phyloP scores from a whole-genome alignment of 2,888 invertebrate species.

The Luffia ferchaultella region DNA sequence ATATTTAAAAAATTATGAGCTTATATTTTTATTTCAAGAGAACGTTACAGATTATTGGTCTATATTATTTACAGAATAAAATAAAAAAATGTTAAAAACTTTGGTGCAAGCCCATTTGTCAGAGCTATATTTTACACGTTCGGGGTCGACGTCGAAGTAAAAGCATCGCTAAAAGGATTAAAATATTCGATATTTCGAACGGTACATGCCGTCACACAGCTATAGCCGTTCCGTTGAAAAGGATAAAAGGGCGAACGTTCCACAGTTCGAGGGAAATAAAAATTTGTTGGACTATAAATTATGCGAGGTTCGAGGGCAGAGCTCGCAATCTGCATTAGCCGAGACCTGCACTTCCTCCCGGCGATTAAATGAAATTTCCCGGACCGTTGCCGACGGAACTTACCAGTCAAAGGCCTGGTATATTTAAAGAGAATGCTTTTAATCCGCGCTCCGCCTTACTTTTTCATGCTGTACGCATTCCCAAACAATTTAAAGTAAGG shows the following conservation, averaged over 20 bases:
- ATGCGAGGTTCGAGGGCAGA: conserved; percentile 40
- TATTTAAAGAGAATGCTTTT: conserved; percentile 55
- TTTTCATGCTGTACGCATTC: neutral
- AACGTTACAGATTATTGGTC: too few species aligned
- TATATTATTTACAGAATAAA: too few species aligned
- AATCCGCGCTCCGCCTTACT: conserved; percentile 30
- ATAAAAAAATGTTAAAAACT: too few species aligned
- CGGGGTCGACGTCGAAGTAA: too few species aligned
- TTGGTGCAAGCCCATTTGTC: too few species aligned
- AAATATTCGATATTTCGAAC: too few species aligned
- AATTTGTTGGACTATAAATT: conserved; percentile 61
- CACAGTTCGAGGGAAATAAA: conserved; percentile 30
- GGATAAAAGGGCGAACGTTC: neutral
- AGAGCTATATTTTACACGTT: too few species aligned
- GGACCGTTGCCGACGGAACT: conserved; percentile 49
- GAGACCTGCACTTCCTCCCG: conserved; percentile 52
- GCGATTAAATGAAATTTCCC: conserved; percentile 63
- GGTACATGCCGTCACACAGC: too few species aligned
- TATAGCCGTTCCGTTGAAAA: too few species aligned
- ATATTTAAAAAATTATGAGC: too few species aligned
- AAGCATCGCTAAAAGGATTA: too few species aligned
- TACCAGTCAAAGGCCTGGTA: conserved; percentile 52
- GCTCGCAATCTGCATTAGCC: conserved; percentile 59
- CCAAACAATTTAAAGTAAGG: neutral
- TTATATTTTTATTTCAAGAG: too few species aligned